Base-by-base conservation (phyloP, 2,888 invertebrate genomes). In the Lottia gigantea region DNA sequence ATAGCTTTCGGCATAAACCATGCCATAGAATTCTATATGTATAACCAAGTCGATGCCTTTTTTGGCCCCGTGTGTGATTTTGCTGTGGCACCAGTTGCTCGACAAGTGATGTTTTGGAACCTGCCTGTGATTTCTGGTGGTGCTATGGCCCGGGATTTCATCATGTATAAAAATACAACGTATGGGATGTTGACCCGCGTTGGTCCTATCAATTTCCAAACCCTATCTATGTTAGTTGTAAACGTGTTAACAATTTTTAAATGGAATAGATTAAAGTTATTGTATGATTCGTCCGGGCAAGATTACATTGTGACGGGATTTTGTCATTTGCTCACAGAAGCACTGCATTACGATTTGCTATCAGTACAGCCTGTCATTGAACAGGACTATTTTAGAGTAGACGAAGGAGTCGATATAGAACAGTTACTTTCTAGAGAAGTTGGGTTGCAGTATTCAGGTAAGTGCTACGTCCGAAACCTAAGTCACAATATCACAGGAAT, bases 31-130 rank as follows among this genome's bases (percentile, higher is more conserved):
- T 78, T 79, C 16, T 83, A 81, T 64, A 78, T 83, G 62, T 46
- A 76, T 1, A 62, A 71, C 23, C 68, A 76, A 25, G 80, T 81
- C 16, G 73, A 83, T 69, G 80, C 83, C 1, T 85, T 83, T 70
- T 78, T 87, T 64, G 87, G 87, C 0, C 86, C 87, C 1, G 78
- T 77, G 12, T 85, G 85, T 76, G 87, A 87, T 70, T 87, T 95
- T 55, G 95, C 95, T 0, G 88, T 95, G 80, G 95, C 96, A 84
- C 95, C 95, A 0, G 95, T 96, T 2, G 95, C 95, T 11, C 90
- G 95, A 71, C 91, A 96, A 70, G 73, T 49, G 31, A 25, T 49
- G 23, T 74, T 94, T 87, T 95, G 95, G 95, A 95, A 95, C 87
- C 93, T 94, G 0, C 95, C 95, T 0, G 94, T 95, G 80, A 94